Base-by-base conservation (phyloP, 2,888 invertebrate genomes). In the Orthosia incerta region DNA sequence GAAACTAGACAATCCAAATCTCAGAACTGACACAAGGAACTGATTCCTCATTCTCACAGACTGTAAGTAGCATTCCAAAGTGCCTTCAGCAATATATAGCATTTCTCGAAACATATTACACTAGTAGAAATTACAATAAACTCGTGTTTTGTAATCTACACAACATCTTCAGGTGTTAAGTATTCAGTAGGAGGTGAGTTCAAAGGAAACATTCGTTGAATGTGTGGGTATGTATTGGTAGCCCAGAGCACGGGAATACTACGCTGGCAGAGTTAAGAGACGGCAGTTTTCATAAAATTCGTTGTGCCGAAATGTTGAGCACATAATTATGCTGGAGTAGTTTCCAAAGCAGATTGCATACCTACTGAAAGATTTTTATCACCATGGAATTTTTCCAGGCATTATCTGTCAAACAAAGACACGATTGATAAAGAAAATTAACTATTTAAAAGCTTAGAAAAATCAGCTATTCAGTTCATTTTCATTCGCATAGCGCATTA, bases 121-220 rank as follows among this genome's bases (percentile, higher is more conserved):
- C 7, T 39, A 7, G 39, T 9, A 71, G 18, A 31, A 45, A 83
- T 80, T 83, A 72, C 20, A 83, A 83, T 80, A 83, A 80, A 71
- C 18, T 46, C 7, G 46, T 72, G 67, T 83, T 80, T 79, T 72
- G 79, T 83, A 80, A 59, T 57, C 79, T 16, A 61, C 23, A 31
- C 79, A 13, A 46, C 51, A 20, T 61, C 46, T 62, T 65, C 45
- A 62, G 56, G 45, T 56, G 57, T 78, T 82, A 67, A 12, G 59
- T 79, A 80, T 79, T 72, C 80, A 66, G 57, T 15, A 1, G 31
- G 55, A 50, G 64, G 20, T 16, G 62, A 67, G 18, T 83, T 73
- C 74, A 80, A 74, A 64, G 53, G 59, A 83, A 73, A 18, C 23
- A 12, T 23, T 63, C 13, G 13, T 61, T 50, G 56, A 70, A 60